Evolutionary conservation across 1,140 invertebrate genomes (phyloP).

Genomic region (Drosophila ficusphila): DNA sequence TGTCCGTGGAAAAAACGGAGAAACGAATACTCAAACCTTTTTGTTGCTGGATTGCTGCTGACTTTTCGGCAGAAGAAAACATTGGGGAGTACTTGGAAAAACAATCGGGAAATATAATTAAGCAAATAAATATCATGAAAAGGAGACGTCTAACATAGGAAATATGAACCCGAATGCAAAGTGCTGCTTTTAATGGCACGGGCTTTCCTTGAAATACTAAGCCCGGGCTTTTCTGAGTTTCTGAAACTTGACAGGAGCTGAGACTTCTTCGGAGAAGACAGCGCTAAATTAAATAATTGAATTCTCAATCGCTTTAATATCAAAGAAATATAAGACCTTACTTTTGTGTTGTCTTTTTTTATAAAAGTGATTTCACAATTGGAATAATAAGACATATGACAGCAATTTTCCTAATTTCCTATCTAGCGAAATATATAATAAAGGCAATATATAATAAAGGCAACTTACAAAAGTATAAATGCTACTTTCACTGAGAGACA

Average conservation of each 20-base stretch:
- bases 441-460: too few relatives aligned
- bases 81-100: constrained; percentile 28
- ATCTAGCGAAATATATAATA: too few relatives aligned
- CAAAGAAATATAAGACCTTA: too few relatives aligned
- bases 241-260: not conserved
- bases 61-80: constrained; percentile 23
- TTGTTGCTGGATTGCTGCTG: constrained; percentile 7
- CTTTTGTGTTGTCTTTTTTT: too few relatives aligned
- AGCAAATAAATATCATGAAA: not conserved
- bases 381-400: too few relatives aligned
- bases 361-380: too few relatives aligned
- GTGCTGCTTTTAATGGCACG: not conserved
- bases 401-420: too few relatives aligned
- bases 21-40: constrained; percentile 1
- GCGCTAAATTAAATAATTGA: too few relatives aligned
- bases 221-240: not conserved
- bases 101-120: constrained; percentile 32
- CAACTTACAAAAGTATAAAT: too few relatives aligned
- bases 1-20: not conserved
- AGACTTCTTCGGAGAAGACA: too few relatives aligned
- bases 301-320: too few relatives aligned
- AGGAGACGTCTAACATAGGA: not conserved
- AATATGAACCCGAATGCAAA: constrained; percentile 15
- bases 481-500: too few relatives aligned
- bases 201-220: constrained; percentile 5